Percentiles rank a stretch among this genome's conserved stretches.
Conservation (phyloP, 2,888 invertebrate genomes). For the Calameuta idolon region DNA sequence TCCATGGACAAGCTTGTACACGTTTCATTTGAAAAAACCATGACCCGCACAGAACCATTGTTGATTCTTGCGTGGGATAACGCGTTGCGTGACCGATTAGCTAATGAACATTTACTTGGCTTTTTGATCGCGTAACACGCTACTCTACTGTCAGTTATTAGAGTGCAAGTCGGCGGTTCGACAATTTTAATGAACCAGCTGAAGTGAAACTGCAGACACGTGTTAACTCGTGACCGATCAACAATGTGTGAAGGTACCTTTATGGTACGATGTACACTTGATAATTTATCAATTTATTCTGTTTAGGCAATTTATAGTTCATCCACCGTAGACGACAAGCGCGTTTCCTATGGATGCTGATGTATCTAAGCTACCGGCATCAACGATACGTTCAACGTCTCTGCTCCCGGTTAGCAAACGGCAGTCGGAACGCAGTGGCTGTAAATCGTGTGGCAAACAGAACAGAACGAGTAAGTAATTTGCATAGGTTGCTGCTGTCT, state of each 20-base stretch:
- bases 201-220: too few relatives aligned
- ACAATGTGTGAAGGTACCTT: background rate
- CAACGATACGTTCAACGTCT: background rate
- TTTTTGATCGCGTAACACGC: background rate
- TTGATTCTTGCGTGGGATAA: background rate
- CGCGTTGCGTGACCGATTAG: conserved; percentile 16
- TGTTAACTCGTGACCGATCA: too few relatives aligned
- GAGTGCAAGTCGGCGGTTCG: background rate
- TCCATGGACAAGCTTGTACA: background rate
- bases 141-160: background rate
- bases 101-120: conserved; percentile 2
- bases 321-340: background rate
- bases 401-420: background rate
- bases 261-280: background rate
- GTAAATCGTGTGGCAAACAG: conserved; percentile 1
- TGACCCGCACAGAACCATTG: background rate
- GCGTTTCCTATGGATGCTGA: background rate
- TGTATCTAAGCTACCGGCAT: background rate
- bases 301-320: background rate
- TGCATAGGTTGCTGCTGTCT: background rate
- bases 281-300: background rate
- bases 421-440: background rate
- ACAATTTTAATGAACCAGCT: background rate
- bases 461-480: background rate
- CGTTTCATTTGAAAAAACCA: background rate